phyloP scores from a whole-genome alignment of 2,113 vertebrate genomes.

The Anoplopoma fimbria region DNA sequence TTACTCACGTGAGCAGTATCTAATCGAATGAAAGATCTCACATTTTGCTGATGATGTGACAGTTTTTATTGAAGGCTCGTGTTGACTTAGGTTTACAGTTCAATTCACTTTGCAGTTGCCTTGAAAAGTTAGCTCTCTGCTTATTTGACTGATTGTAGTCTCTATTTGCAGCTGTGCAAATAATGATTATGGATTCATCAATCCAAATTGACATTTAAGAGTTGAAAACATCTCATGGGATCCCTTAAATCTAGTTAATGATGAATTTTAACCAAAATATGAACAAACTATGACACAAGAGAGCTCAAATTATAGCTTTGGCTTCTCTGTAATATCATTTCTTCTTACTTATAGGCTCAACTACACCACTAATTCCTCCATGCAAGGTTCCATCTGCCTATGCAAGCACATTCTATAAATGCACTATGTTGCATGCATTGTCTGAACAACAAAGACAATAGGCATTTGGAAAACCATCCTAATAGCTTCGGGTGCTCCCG shows the following conservation, averaged over 20 bases:
- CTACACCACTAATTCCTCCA: too few species aligned
- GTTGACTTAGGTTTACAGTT: not conserved
- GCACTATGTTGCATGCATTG: too few species aligned
- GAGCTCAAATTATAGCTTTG: not conserved
- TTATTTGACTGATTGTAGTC: too few species aligned
- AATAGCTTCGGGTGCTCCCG: slow-evolving; percentile 70
- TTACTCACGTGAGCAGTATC: not conserved
- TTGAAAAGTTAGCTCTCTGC: not conserved
- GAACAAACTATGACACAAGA: not conserved
- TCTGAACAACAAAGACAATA: slow-evolving; percentile 50
- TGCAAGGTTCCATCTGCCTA: not conserved
- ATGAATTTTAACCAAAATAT: not conserved
- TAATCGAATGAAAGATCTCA: not conserved
- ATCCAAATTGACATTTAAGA: not conserved
- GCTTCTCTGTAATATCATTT: not conserved
- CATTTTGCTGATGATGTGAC: not conserved
- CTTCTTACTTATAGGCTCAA: not conserved
- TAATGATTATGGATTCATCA: not conserved
- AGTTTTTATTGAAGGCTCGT: not conserved
- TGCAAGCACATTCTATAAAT: not conserved
- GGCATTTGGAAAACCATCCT: slow-evolving; percentile 71
- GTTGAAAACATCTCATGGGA: not conserved
- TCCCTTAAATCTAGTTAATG: not conserved
- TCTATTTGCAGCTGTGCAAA: not conserved
- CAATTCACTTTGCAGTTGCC: not conserved